Percentiles rank a stretch among this genome's conserved stretches.
phyloP scores from a whole-genome alignment of 2,113 vertebrate species.

The Serilophus lunatus region DNA sequence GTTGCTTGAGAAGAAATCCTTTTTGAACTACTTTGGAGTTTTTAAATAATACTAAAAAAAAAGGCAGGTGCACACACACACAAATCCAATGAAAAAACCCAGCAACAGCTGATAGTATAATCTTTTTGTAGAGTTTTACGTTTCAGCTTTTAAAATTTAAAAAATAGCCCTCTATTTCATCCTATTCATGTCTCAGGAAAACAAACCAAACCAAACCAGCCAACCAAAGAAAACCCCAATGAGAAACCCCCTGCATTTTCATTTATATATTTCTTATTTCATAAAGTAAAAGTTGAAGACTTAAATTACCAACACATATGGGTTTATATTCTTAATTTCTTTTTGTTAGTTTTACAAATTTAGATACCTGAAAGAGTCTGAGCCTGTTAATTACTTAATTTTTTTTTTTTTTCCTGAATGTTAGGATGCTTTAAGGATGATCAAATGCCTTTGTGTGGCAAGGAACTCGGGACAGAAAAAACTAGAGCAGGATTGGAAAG shows the following conservation, averaged over 20 bases:
- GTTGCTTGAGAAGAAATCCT: rapidly evolving
- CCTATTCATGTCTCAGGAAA: background rate
- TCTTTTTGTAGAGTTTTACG: background rate
- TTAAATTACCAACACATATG: background rate
- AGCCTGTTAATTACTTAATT: background rate
- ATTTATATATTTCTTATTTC: background rate
- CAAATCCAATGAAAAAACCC: background rate
- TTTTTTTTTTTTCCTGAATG: background rate
- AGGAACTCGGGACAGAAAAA: background rate
- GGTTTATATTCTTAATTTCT: background rate
- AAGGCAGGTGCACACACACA: rapidly evolving
- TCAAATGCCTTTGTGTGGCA: background rate
- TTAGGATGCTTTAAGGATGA: background rate
- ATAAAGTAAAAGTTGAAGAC: background rate
- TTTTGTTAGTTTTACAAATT: background rate
- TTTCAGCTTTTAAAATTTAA: background rate
- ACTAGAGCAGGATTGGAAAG: background rate
- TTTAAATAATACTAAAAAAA: background rate
- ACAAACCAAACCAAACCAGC: too few relatives aligned
- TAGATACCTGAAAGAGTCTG: background rate
- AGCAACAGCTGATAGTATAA: background rate
- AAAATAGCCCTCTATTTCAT: background rate
- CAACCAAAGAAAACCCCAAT: too few relatives aligned
- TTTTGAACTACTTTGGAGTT: background rate
- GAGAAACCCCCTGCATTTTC: too few relatives aligned